Conservation (phyloP, 1,140 invertebrate species). For the Papilio glaucus region DNA sequence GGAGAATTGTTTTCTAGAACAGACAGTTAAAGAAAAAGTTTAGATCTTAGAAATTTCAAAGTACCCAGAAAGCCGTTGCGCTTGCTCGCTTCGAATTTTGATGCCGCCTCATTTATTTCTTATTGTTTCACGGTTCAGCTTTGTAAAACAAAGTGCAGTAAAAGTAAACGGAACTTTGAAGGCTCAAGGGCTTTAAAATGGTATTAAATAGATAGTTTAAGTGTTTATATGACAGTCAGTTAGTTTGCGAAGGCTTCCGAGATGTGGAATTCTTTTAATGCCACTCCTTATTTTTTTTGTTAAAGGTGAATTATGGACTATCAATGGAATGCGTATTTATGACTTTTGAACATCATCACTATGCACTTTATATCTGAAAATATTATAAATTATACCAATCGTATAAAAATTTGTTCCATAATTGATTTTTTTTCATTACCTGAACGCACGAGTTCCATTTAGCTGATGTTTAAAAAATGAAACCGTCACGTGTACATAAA, state of each 20-base stretch:
- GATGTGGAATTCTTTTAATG: no score
- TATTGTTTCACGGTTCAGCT: conserved; percentile 12
- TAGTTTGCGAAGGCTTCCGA: no score
- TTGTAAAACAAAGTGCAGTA: conserved; percentile 3
- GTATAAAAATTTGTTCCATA: no score
- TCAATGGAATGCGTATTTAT: no score
- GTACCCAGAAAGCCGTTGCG: conserved; percentile 10
- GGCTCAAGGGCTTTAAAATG: background rate
- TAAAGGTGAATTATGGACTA: no score
- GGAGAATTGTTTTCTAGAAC: conserved; percentile 19
- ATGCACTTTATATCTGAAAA: no score
- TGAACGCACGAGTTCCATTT: background rate
- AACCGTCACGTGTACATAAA: background rate
- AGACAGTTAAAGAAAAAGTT: conserved; percentile 20
- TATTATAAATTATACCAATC: no score
- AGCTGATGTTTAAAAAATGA: background rate
- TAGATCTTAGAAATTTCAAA: conserved; percentile 16
- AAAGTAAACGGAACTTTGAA: background rate
- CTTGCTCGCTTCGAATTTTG: conserved; percentile 18
- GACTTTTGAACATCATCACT: no score
- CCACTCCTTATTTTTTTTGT: no score
- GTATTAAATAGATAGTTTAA: no score
- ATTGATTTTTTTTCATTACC: background rate
- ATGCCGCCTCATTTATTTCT: conserved; percentile 21
- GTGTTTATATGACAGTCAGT: no score